Base-by-base conservation (phyloP, 2,797 vertebrate species). In the Strix occidentalis region DNA sequence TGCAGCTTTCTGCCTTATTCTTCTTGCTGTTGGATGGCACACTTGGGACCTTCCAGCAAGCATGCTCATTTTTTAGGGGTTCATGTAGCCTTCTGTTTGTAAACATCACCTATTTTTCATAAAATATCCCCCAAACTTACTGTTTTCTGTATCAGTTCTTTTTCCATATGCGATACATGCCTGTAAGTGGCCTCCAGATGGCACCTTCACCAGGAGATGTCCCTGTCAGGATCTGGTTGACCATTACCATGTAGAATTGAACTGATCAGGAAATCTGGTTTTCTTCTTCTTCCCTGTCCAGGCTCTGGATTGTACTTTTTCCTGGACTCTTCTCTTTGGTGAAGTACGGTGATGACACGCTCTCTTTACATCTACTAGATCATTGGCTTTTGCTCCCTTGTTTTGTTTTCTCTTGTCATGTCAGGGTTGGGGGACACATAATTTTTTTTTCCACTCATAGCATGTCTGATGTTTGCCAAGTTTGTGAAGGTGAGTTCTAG, bases 301-400 rank as follows among this genome's bases (percentile, higher is more conserved):
- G 25, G 8, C 15, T 80, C 54, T 78, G 43, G 51, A 29, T 16
- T 43, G 10, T 39, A 29, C 7, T 82, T 61, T 79, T 70, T 33
- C 45, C 5, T 41, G 25, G 37, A 23, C 29, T 39, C 9, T 5
- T 48, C 3, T 66, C n/a, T 57, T 29, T 46, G 35, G 19, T 46
- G 2, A 65, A 60, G 28, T 53, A 64, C 0, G 0, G 25, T 35
- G 20, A 46, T 39, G n/a, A n/a, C 15, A 46, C 25, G 10, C 8
- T 31, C 9, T 26, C 7, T 31, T 39, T 53, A 18, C n/a, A 48
- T 35, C 31, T 63, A 17, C 31, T 43, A 48, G n/a, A n/a, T 37
- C 19, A 10, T 2, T 58, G n/a, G 16, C 16, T 45, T 66, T 66
- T 50, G 28, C 17, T 77, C 26, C 50, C 15, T 51, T 78, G 11